Conservation (phyloP, 2,113 vertebrate species). For the Tyrannus savana region DNA sequence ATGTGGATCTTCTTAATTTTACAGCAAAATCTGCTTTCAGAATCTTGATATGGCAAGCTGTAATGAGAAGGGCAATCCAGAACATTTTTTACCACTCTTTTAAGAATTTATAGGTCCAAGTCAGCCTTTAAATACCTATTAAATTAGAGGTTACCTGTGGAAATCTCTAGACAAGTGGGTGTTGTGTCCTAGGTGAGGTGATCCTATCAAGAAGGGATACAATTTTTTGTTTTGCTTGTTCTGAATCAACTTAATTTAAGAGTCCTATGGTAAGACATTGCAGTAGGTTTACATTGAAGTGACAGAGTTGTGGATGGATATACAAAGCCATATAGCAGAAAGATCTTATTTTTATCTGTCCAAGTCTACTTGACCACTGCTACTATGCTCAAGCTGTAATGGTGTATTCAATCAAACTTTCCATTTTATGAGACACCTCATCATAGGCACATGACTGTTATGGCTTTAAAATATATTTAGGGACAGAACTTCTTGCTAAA, state of each 20-base stretch:
- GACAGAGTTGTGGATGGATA: not conserved
- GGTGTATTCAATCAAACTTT: not conserved
- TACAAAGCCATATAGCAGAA: not conserved
- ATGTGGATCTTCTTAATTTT: not conserved
- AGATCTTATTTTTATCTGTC: not conserved
- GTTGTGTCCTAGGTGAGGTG: not conserved
- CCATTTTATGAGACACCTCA: slow-evolving; percentile 8
- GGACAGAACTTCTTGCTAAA: slow-evolving; percentile 40
- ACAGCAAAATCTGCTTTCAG: not conserved
- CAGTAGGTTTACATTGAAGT: not conserved
- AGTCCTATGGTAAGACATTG: not conserved
- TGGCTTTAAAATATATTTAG: slow-evolving; percentile 44
- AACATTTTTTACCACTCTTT: not conserved
- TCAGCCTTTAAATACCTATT: not conserved
- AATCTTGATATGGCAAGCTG: not conserved
- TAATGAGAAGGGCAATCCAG: not conserved
- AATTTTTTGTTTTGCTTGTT: not conserved
- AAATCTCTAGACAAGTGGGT: not conserved
- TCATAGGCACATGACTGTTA: not conserved
- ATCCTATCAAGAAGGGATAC: not conserved
- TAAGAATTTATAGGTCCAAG: not conserved
- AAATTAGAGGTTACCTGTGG: not conserved
- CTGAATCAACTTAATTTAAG: not conserved
- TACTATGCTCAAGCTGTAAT: not conserved
- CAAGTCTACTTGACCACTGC: not conserved